Evolutionary conservation across 23 tunicate genomes (phyloP), one percentile per base, ranked within the genome.

Genomic region (Ciona savignyi): DNA sequence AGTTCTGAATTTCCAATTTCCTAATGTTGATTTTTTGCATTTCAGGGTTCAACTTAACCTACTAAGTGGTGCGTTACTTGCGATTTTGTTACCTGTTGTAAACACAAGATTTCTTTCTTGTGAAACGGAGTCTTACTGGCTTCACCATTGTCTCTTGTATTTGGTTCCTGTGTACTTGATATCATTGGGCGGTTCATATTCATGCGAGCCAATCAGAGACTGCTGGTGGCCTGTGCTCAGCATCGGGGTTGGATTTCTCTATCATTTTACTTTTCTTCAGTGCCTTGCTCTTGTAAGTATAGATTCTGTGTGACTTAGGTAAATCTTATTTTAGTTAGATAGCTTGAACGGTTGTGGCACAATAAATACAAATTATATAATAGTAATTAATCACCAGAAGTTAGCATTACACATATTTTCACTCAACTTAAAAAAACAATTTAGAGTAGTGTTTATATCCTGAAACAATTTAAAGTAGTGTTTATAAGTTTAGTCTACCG

Each of bases 131-230:
- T 80, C 80, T 3, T 91, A 91, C 71, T 91, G 97, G 97, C 56
- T 85, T 0, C 97, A 91, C 49, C 97, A 91, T 81, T 63, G 84
- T n/a, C 69, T 85, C 6, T 35, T 91, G 6, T 91, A 91, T 73
- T 22, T 80, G 33, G 69, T 70, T 3, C 97, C 97, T 23, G 66
- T 81, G 0, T 91, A 81, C 72, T 67, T 91, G 66, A 63, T 91
- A 0, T 60, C 86, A 23, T 73, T 77, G 32, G 91, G 91, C 0
- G 86, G 86, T 27, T 74, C 82, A 2, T 85, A 64, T 51, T 78
- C 80, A 22, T 70, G 86, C 11, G 97, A 91, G 29, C 77, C 86
- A 2, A 24, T 84, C 2, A 75, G 70, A 0, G 86, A 84, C 65
- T 25, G 51, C 26, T 71, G 84, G 66, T 91, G 91, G 91, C 85